phyloP scores from a whole-genome alignment of 1,140 invertebrate species.

The Drosophila subobscura region DNA sequence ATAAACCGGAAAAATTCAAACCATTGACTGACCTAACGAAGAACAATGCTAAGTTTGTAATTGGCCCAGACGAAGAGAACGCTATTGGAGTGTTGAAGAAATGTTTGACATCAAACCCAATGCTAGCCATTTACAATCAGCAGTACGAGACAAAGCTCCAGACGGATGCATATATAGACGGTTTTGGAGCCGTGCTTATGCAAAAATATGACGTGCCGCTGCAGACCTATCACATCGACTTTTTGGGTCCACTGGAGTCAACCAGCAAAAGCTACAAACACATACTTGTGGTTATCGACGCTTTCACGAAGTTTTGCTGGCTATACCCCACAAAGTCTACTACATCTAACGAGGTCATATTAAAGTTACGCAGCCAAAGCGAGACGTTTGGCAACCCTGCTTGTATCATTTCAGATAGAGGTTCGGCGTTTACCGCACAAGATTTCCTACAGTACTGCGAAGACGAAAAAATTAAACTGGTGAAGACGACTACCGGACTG shows the following conservation, averaged over 20 bases:
- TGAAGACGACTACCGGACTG: neutral
- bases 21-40: neutral
- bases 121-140: neutral
- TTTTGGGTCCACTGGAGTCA: neutral
- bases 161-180: no score
- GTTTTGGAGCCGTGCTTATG: neutral
- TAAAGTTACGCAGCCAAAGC: neutral
- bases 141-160: neutral
- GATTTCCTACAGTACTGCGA: no score
- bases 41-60: no score
- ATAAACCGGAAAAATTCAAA: no score
- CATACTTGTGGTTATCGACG: neutral
- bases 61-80: no score
- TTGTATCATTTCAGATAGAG: no score
- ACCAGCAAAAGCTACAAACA: constrained; percentile 1
- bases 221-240: neutral
- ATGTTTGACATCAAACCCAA: neutral
- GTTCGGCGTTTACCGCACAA: no score
- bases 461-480: neutral
- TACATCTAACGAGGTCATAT: neutral
- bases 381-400: no score
- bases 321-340: constrained; percentile 1
- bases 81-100: neutral
- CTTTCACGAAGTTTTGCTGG: constrained; percentile 8
- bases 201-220: neutral